Base-by-base conservation (phyloP, 2,888 invertebrate species). In the Pseudococcus viburni region DNA sequence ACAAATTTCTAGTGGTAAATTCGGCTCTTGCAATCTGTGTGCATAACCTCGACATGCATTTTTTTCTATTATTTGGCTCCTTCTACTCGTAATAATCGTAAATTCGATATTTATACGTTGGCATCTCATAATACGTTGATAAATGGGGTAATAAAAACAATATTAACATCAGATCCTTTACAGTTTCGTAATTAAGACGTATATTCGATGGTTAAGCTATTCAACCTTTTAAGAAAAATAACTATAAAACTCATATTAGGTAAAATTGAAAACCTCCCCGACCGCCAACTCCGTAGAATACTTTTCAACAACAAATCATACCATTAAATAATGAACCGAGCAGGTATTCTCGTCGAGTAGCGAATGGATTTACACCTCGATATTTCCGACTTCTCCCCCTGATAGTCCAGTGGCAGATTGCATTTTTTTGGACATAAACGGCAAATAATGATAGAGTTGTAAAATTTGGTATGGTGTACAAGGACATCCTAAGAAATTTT, bases 111-210 rank as follows among this genome's bases (percentile, higher is more conserved):
- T 83, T 83, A 46, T 83, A 83, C 80, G 80, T 19, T 83, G 19
- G 39, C 80, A 19, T 46, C 46, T 46, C 46, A 46, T 83, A 83
- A 83, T 83, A 46, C 80, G 80, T 46, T 83, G 46, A 83, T 46
- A 83, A 83, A 83, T 26, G 80, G 46, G 19, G 80, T 83, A 83
- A 83, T 83, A 83, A 83, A 83, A 83, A 83, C 46, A 83, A 33
- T 83, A 83, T 83, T 19, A 46, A 83, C 46, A 42, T 11, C 9
- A 19, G 46, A 46, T 83, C 8, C 80, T 46, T 73, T 33, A 46
- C 80, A 19, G 80, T 42, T 83, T 83, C 46, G 42, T 83, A 83
- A 83, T 83, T 46, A 46, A 83, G 80, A 83, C 80, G 46, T 64
- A 22, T 83, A 46, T 83, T 83, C 80, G 73, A 12, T 33, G 73